Base-by-base conservation (phyloP, 1,140 invertebrate genomes). In the Eupeodes corollae region DNA sequence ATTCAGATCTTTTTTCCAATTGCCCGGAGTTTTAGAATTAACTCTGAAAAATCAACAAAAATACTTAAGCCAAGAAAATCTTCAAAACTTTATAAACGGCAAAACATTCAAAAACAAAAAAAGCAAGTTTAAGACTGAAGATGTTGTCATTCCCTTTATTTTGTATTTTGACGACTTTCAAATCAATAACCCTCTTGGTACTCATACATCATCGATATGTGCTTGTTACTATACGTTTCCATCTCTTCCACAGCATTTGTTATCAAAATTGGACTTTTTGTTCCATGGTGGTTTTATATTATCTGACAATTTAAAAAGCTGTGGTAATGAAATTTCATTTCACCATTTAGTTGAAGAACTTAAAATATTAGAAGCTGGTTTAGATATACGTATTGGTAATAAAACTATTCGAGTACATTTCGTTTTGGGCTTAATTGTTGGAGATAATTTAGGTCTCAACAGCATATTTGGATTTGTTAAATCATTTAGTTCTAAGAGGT, bases 401-500 rank as follows among this genome's bases (percentile, higher is more conserved):
- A 34, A 26, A 32, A 43, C 16, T 15, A 34, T 5, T 8, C 34
- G 46, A 43, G 38, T 61, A 19, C 51, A 55, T 52, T 65, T 64
- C 48, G 14, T 50, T 10, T 18, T 63, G 16, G 50, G 43, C 10
- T 38, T 52, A 21, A 49, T 63, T 38, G n/a, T 58, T 16, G 58
- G 59, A 1, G 60, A 65, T 42, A 65, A 63, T 39, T 43, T 59
- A 21, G 57, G 56, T 12, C 14, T 62, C 2, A 50, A 64, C 44
- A 40, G 48, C 5, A 54, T 62, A 18, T 42, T 55, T 6, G 57
- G 56, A 14, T 60, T 61, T 42, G 37, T 15, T 2, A 47, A 53
- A 56, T 50, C 45, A 21, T 61, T 64, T 49, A 53, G 51, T 9
- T 1, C 55, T 6, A 55, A 49, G 16, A 48, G 52, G 52, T 57